Conservation (phyloP, 2,888 invertebrate genomes). For the Mesodorylaimus sp. region DNA sequence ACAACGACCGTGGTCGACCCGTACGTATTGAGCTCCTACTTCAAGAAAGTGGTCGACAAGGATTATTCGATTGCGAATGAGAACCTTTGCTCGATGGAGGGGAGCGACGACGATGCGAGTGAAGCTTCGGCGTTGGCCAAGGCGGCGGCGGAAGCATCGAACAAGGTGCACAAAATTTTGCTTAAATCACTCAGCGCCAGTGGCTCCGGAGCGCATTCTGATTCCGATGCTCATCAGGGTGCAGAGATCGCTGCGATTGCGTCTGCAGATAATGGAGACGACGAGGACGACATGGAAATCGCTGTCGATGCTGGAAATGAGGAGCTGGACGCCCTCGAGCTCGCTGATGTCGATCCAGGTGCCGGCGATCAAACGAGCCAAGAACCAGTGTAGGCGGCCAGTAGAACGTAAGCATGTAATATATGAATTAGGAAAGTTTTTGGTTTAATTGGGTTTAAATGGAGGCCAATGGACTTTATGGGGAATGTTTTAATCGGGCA, state of each 20-base stretch:
- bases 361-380: too few relatives aligned
- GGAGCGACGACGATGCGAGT: not conserved
- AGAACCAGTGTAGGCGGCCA: too few relatives aligned
- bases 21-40: not conserved
- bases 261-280: not conserved
- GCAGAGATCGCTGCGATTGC: not conserved
- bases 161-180: not conserved
- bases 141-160: too few relatives aligned
- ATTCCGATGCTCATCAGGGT: not conserved
- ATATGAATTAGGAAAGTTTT: too few relatives aligned
- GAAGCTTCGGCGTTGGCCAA: too few relatives aligned
- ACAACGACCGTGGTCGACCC: not conserved
- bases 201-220: not conserved
- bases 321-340: too few relatives aligned
- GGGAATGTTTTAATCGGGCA: too few relatives aligned
- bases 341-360: too few relatives aligned
- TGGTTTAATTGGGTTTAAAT: too few relatives aligned
- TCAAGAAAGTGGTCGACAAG: not conserved
- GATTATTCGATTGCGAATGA: not conserved
- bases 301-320: not conserved
- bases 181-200: not conserved
- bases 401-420: too few relatives aligned
- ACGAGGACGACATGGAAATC: not conserved
- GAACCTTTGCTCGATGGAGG: not conserved
- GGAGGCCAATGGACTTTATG: too few relatives aligned